These are phyloP conservation scores for Euborellia annulipes DNA, from an alignment of 1,140 invertebrate species.

Conservation along the genomic window DNA sequence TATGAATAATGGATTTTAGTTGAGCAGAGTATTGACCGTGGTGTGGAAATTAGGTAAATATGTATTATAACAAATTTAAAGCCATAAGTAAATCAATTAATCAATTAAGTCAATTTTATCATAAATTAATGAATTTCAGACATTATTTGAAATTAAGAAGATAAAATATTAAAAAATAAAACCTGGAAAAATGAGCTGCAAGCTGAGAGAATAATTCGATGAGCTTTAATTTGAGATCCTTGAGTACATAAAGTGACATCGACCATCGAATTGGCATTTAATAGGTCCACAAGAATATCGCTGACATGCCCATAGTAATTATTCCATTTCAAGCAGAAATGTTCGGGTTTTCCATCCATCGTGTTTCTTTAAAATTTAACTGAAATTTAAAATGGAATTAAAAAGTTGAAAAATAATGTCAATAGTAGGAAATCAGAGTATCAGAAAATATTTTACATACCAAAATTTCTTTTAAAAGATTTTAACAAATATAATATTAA, in stretches of 20 bases:
- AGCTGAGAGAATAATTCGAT: slow-evolving; percentile 38
- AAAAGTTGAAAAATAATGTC: no score
- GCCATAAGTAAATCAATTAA: neutral
- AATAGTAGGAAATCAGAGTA: no score
- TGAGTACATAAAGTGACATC: slow-evolving; percentile 34
- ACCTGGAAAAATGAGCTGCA: slow-evolving; percentile 40
- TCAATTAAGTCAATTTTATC: neutral
- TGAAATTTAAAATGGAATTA: no score
- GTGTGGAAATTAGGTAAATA: no score
- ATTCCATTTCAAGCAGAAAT: slow-evolving; percentile 38
- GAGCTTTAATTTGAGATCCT: slow-evolving; percentile 34
- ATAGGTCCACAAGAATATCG: slow-evolving; percentile 28
- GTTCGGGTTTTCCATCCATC: slow-evolving; percentile 12
- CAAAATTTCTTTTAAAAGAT: no score
- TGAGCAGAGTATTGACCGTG: neutral
- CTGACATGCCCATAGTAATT: slow-evolving; percentile 35
- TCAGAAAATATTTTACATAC: no score
- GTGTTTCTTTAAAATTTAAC: no score
- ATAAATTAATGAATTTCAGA: neutral
- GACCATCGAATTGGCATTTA: slow-evolving; percentile 33
- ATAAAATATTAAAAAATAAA: slow-evolving; percentile 8
- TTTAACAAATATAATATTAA: no score
- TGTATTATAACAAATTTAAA: neutral
- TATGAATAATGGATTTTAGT: neutral
- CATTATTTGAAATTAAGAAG: neutral